phyloP scores from a whole-genome alignment of 2,888 invertebrate genomes.

The Platynereis dumerilii region DNA sequence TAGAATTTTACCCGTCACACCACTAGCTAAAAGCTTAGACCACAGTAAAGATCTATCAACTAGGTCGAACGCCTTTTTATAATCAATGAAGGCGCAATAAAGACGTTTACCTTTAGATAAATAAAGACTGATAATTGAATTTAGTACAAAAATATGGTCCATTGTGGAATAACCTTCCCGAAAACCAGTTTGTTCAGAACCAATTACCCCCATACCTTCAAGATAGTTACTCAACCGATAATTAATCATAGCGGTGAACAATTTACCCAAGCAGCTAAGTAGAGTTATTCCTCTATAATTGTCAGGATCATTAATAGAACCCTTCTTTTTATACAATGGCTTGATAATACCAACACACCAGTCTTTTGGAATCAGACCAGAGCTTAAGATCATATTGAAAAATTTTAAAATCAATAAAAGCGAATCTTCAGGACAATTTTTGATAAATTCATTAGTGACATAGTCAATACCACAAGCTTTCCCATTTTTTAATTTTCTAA shows the following conservation, averaged over 20 bases:
- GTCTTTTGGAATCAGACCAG: background rate
- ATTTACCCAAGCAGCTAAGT: background rate
- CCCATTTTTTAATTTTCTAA: background rate
- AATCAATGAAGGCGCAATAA: background rate
- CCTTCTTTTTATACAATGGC: background rate
- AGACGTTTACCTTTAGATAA: background rate
- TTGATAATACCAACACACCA: background rate
- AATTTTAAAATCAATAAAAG: background rate
- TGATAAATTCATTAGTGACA: background rate
- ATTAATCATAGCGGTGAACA: background rate
- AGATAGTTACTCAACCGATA: background rate
- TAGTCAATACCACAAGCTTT: background rate
- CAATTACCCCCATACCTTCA: background rate
- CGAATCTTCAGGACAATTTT: background rate
- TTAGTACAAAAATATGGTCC: background rate
- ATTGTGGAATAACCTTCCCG: background rate
- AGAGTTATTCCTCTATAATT: background rate
- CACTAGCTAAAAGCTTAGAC: background rate
- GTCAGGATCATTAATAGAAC: background rate
- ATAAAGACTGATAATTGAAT: background rate
- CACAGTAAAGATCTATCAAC: background rate
- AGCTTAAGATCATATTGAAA: background rate
- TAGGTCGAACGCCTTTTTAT: background rate
- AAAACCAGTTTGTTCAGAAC: background rate
- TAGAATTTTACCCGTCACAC: background rate